Percentiles rank a stretch among this genome's conserved stretches.
phyloP scores from a whole-genome alignment of 2,888 invertebrate genomes.

The Perizoma flavofasciatum region DNA sequence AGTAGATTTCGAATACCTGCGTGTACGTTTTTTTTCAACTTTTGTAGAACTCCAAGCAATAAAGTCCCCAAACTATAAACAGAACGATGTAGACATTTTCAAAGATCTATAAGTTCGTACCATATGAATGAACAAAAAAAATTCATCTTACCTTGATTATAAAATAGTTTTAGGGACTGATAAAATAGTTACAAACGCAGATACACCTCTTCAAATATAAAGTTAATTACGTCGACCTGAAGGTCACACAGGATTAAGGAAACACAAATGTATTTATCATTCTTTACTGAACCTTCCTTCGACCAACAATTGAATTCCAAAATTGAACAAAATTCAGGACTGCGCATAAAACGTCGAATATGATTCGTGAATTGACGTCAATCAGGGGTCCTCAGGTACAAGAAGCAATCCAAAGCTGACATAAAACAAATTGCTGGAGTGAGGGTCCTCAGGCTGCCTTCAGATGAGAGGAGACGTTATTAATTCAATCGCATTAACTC shows the following conservation, averaged over 20 bases:
- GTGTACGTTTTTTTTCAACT: neutral
- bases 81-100: too few relatives aligned
- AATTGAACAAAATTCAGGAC: neutral
- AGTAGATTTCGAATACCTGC: conserved; percentile 9
- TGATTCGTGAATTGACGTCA: conserved; percentile 34
- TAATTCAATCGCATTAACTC: conserved; percentile 50
- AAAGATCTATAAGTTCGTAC: too few relatives aligned
- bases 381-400: conserved; percentile 21
- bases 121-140: too few relatives aligned
- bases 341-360: conserved; percentile 5
- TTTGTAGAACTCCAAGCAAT: too few relatives aligned
- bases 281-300: neutral
- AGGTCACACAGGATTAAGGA: too few relatives aligned
- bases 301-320: neutral
- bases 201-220: too few relatives aligned
- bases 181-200: too few relatives aligned
- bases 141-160: too few relatives aligned
- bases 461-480: conserved; percentile 34
- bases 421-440: conserved; percentile 32
- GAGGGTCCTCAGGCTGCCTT: conserved; percentile 22
- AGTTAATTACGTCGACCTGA: too few relatives aligned
- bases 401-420: conserved; percentile 32
- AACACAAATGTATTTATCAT: too few relatives aligned
- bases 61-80: too few relatives aligned
- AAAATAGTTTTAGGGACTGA: too few relatives aligned